These are phyloP conservation scores for Sylvicola fuscatus DNA, from an alignment of 2,888 invertebrate species.

Conservation along the genomic window DNA sequence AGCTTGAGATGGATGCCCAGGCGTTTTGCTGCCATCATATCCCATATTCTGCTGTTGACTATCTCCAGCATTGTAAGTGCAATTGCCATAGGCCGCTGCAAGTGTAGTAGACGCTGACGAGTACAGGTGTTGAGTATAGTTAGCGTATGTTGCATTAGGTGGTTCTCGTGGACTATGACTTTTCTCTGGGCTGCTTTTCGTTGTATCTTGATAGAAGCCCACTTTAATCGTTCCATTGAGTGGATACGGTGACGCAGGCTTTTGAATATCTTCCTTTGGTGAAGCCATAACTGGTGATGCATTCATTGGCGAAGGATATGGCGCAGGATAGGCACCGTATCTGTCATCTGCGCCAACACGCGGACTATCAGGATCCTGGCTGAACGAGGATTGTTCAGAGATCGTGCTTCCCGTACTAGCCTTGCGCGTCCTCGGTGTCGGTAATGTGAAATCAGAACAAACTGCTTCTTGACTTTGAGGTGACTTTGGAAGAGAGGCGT, in stretches of 20 bases:
- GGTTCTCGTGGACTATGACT: constrained; percentile 62
- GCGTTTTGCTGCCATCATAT: too few relatives aligned
- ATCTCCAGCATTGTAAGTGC: constrained; percentile 8
- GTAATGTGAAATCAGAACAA: constrained; percentile 9
- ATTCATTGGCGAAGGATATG: constrained; percentile 49
- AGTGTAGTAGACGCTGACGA: constrained; percentile 33
- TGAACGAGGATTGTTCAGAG: constrained; percentile 58
- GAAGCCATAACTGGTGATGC: constrained; percentile 54
- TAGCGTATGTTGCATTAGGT: constrained; percentile 33
- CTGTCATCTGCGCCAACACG: constrained; percentile 38
- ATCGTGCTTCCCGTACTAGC: constrained; percentile 63
- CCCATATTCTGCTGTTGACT: constrained; percentile 2
- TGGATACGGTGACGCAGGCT: constrained; percentile 41
- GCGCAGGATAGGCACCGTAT: constrained; percentile 40
- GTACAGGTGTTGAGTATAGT: constrained; percentile 36
- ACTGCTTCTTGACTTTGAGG: constrained; percentile 21
- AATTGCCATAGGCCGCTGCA: constrained; percentile 26
- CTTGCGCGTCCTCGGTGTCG: constrained; percentile 36
- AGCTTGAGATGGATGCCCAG: not conserved
- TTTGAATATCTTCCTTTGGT: constrained; percentile 41
- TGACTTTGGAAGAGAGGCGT: constrained; percentile 19
- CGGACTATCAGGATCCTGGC: constrained; percentile 55
- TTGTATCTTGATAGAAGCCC: constrained; percentile 79
- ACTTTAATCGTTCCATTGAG: constrained; percentile 70
- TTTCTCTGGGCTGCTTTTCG: constrained; percentile 67